Evolutionary conservation across 2,888 invertebrate species (phyloP).

Genomic region (Perdita meconis): DNA sequence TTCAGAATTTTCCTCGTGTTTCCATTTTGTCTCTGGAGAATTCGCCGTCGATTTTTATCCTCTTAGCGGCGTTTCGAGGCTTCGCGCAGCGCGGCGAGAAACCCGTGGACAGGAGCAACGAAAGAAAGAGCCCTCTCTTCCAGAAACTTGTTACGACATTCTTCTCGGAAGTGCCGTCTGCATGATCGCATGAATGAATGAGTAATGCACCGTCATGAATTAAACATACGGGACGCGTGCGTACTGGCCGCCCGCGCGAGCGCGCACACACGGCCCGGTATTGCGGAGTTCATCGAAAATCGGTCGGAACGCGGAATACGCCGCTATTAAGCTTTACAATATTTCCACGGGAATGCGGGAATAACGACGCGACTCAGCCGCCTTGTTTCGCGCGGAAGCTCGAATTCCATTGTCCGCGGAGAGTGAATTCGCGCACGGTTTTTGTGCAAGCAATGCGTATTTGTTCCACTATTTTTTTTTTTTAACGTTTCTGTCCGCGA

Average conservation of each 20-base stretch:
- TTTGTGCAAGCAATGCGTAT: neutral
- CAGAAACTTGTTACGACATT: constrained; percentile 76
- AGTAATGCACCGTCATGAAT: constrained; percentile 77
- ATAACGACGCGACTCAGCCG: constrained; percentile 7
- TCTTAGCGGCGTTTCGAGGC: constrained; percentile 37
- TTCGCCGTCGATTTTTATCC: constrained; percentile 36
- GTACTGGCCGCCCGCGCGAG: constrained; percentile 29
- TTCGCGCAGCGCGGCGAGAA: constrained; percentile 28
- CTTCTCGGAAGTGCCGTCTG: constrained; percentile 71
- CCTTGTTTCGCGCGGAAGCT: neutral
- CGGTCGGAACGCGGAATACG: constrained; percentile 1
- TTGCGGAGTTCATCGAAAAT: constrained; percentile 38
- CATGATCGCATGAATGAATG: constrained; percentile 73
- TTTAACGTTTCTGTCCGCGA: neutral
- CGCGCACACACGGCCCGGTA: neutral
- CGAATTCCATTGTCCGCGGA: neutral
- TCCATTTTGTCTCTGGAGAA: constrained; percentile 23
- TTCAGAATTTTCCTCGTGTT: neutral
- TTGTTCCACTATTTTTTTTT: neutral
- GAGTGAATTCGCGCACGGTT: neutral
- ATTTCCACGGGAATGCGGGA: neutral
- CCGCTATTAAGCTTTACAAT: constrained; percentile 14
- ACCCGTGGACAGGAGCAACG: neutral
- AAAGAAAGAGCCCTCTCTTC: constrained; percentile 41
- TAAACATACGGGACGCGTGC: constrained; percentile 75